phyloP scores from a whole-genome alignment of 2,113 vertebrate genomes.

The Mastomys coucha region DNA sequence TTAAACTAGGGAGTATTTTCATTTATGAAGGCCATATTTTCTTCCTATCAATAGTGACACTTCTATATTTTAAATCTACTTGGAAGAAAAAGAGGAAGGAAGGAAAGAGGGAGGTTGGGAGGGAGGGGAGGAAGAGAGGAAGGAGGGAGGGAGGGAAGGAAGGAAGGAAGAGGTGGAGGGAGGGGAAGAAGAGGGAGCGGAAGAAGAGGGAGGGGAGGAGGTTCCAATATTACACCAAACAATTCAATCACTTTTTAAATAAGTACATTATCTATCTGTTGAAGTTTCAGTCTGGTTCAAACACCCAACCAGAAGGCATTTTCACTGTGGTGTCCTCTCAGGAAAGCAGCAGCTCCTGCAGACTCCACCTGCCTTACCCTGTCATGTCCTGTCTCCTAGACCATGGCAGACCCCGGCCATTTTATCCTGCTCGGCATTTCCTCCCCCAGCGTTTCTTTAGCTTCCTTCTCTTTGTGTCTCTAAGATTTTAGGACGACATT shows the following conservation, averaged over 20 bases:
- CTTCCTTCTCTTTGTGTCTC: conserved; percentile 1
- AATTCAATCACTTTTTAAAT: neutral
- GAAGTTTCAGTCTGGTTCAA: neutral
- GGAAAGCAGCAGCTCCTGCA: neutral
- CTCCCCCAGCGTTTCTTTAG: neutral
- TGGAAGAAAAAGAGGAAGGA: neutral
- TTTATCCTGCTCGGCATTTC: neutral
- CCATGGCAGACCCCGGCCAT: neutral
- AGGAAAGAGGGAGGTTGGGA: rapidly evolving
- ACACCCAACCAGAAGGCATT: neutral
- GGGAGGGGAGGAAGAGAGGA: rapidly evolving
- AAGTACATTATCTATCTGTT: neutral
- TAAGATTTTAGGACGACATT: neutral
- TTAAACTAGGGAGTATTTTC: conserved; percentile 16
- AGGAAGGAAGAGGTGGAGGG: neutral
- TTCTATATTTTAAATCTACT: neutral
- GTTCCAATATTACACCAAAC: neutral
- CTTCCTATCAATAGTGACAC: neutral
- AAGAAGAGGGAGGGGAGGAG: too few species aligned
- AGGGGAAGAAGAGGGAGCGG: too few species aligned
- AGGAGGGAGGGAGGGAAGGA: rapidly evolving
- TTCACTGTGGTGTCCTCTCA: neutral
- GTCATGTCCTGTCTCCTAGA: neutral
- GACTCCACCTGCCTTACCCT: neutral
- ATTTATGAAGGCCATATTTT: conserved; percentile 7